Evolutionary conservation across 2,797 vertebrate genomes (phyloP), one percentile per base, ranked within the genome.

Genomic region (Tokudaia tokunoshimensis): DNA sequence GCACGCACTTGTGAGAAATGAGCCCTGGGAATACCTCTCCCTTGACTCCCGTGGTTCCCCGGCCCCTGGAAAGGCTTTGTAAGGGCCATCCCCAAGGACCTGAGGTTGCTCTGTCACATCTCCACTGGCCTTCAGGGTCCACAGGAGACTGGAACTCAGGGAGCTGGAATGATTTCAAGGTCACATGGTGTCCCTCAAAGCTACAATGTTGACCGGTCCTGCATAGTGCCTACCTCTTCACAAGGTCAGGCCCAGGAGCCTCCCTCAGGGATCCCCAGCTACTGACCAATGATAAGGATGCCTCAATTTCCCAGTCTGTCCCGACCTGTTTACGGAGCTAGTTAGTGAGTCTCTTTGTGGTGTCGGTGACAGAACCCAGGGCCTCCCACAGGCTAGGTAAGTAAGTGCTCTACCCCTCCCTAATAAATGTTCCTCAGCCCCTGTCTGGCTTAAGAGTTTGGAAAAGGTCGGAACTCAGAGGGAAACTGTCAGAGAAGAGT

Each of bases 31-130:
- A 47, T 6, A 2, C 67, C 47, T 29, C 63, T 89, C 29, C 81
- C 1, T 4, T 47, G 9, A 50, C 6, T 50, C 31, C 44, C 31
- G 22, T n/a, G 61, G 13, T 34, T 50, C 37, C 41, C 82, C 10
- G 59, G 59, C 59, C 59, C 59, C 24, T 61, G 59, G 8, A 59
- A 59, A 59, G 57, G 57, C 19, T 59, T 59, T 20, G 57, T 20
- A 59, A 59, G 57, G 59, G 59, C 26, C 15, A 0, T 0, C 14
- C 15, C 74, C 6, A 5, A 1, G 14, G 88, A 24, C 63, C 4
- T 22, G 0, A 1, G 0, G 47, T 24, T 17, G 0, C 57, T 24
- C 31, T 4, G 0, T 15, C 79, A 79, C 2, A 11, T n/a, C 59
- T 50, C 6, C 3, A 0, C 15, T 0, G 17, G 89, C 37, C 17